These are phyloP conservation scores for Centropus unirufus DNA, from an alignment of 2,113 vertebrate genomes.

Conservation along the genomic window DNA sequence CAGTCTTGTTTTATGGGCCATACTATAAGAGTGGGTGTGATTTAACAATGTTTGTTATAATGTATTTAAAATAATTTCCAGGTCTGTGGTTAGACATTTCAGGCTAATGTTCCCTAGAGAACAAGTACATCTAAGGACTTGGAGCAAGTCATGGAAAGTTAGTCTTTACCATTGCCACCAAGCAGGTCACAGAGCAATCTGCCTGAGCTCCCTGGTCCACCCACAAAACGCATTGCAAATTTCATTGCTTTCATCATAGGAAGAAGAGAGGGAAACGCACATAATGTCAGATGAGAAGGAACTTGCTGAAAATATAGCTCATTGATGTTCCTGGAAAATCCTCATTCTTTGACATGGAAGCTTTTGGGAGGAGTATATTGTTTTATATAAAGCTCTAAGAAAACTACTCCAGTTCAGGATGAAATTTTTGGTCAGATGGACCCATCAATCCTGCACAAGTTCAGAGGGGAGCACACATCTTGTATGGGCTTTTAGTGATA, in stretches of 20 bases:
- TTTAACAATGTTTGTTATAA: slow-evolving; percentile 22
- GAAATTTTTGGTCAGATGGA: neutral
- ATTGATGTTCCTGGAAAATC: neutral
- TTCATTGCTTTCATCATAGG: neutral
- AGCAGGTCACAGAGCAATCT: neutral
- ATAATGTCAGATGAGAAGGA: neutral
- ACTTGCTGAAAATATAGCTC: neutral
- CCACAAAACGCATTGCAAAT: neutral
- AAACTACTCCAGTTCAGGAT: neutral
- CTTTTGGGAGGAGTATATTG: neutral
- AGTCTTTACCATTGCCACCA: neutral
- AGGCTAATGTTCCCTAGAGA: neutral
- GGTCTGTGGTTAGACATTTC: slow-evolving; percentile 10
- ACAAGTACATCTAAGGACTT: neutral
- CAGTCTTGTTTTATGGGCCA: slow-evolving; percentile 31
- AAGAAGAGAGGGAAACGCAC: neutral
- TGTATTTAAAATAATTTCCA: slow-evolving; percentile 40
- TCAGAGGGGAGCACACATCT: neutral
- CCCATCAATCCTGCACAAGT: neutral
- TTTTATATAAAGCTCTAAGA: neutral
- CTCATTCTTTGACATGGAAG: neutral
- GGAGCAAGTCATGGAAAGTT: neutral
- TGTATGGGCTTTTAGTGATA: neutral
- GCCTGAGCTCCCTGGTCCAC: neutral
- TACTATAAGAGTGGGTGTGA: neutral